A percentile compares a stretch with the other conserved stretches of the same genome.
Conservation (phyloP, 2,797 vertebrate species). For the Takifugu rubripes region DNA sequence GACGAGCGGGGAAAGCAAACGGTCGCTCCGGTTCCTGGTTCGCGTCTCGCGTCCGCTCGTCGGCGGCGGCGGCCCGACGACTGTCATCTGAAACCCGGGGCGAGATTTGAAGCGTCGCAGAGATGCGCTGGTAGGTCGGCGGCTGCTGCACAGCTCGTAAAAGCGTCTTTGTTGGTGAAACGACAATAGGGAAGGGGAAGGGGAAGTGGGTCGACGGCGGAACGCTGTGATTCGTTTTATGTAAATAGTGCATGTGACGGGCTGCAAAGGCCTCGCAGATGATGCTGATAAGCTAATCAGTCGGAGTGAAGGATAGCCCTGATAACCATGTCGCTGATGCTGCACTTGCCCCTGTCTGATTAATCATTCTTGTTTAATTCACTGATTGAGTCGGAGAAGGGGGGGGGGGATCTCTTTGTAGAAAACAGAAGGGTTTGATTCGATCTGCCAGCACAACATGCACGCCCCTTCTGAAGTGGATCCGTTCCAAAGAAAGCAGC, state of each 20-base stretch:
- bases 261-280: constrained; percentile 18
- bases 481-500: constrained; percentile 46
- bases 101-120: constrained; percentile 66
- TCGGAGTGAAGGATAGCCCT: constrained; percentile 6
- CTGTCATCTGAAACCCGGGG: constrained; percentile 54
- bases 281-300: constrained; percentile 51
- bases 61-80: constrained; percentile 49
- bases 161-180: no score
- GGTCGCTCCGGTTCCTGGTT: constrained; percentile 8
- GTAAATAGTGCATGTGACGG: constrained; percentile 5
- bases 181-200: no score
- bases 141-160: constrained; percentile 5
- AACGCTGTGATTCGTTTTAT: not conserved
- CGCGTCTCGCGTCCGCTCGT: constrained; percentile 38
- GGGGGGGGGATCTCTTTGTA: constrained; percentile 6
- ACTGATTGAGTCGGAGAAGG: not conserved
- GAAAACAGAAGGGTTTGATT: constrained; percentile 21
- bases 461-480: constrained; percentile 26
- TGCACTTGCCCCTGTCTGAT: not conserved
- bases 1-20: constrained; percentile 8
- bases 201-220: not conserved
- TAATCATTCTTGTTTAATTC: no score
- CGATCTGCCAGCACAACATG: constrained; percentile 25
- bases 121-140: constrained; percentile 62
- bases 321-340: constrained; percentile 15